Percentiles rank a stretch among this genome's conserved stretches.
These are phyloP conservation scores for Sus cebifrons DNA, from an alignment of 2,797 vertebrate species.

Conservation along the genomic window DNA sequence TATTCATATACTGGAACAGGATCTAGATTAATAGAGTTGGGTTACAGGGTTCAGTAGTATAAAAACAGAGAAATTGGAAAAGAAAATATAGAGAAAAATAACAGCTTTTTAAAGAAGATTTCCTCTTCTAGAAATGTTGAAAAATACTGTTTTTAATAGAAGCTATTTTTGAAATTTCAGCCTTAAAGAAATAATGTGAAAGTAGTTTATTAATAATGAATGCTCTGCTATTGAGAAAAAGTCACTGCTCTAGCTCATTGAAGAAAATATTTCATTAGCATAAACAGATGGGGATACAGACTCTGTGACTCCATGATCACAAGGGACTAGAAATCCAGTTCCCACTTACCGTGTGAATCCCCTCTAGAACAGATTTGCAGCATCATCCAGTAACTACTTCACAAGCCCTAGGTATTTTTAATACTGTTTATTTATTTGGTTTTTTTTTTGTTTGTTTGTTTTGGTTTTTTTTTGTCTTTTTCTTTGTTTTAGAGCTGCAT, in stretches of 20 bases:
- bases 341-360: not conserved
- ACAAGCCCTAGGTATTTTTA: not conserved
- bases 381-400: not conserved
- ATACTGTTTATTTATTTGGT: not conserved
- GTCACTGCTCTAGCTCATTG: not conserved
- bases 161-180: constrained; percentile 60
- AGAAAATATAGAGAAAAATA: constrained; percentile 68
- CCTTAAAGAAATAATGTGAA: constrained; percentile 14
- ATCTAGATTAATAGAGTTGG: constrained; percentile 49
- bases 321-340: not conserved
- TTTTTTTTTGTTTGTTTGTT: too few species aligned
- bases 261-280: constrained; percentile 40
- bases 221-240: not conserved
- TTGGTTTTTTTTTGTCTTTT: too few species aligned
- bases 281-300: constrained; percentile 38
- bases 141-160: constrained; percentile 58
- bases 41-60: constrained; percentile 6
- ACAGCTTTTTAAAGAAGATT: constrained; percentile 59
- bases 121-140: constrained; percentile 63
- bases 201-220: constrained; percentile 27
- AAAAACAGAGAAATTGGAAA: constrained; percentile 61
- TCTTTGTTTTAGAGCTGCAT: too few species aligned
- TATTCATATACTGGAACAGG: constrained; percentile 49
- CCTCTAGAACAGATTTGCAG: not conserved
- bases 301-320: not conserved